Evolutionary conservation across 1,140 invertebrate species (phyloP).

Genomic region (Centruroides sculpturatus): DNA sequence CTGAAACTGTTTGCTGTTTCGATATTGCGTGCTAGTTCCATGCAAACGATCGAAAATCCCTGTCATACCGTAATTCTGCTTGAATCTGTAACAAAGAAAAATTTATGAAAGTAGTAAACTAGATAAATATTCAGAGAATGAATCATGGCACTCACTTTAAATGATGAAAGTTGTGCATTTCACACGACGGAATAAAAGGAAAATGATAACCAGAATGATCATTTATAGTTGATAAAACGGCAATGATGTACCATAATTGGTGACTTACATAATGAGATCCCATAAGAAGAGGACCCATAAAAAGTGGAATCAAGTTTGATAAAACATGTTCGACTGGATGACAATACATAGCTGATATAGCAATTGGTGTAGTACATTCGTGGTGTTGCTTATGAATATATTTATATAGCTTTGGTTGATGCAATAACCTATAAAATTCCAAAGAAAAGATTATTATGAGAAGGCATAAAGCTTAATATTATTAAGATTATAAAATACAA

Average conservation of each 20-base stretch:
- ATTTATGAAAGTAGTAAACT: not conserved
- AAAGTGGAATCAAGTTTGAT: constrained; percentile 62
- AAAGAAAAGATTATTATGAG: too few relatives aligned
- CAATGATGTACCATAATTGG: constrained; percentile 68
- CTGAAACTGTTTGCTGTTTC: constrained; percentile 51
- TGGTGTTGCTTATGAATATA: constrained; percentile 75
- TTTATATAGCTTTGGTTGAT: constrained; percentile 59
- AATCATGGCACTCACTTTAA: constrained; percentile 45
- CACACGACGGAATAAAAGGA: constrained; percentile 71
- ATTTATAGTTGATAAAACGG: constrained; percentile 63
- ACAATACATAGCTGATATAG: constrained; percentile 68
- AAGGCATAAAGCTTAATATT: too few relatives aligned
- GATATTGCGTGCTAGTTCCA: constrained; percentile 64
- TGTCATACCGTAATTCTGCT: constrained; percentile 70
- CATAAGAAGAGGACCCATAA: constrained; percentile 61
- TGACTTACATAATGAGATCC: constrained; percentile 65
- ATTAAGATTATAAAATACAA: too few relatives aligned
- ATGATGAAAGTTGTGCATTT: constrained; percentile 83
- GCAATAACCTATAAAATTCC: constrained; percentile 44
- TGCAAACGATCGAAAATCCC: constrained; percentile 71
- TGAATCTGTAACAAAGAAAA: constrained; percentile 44
- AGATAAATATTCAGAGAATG: too few relatives aligned
- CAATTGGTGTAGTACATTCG: constrained; percentile 71
- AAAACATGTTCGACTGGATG: constrained; percentile 76
- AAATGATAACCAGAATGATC: constrained; percentile 79